Conservation (phyloP, 2,797 vertebrate species). For the Schizopygopsis pylzovi region DNA sequence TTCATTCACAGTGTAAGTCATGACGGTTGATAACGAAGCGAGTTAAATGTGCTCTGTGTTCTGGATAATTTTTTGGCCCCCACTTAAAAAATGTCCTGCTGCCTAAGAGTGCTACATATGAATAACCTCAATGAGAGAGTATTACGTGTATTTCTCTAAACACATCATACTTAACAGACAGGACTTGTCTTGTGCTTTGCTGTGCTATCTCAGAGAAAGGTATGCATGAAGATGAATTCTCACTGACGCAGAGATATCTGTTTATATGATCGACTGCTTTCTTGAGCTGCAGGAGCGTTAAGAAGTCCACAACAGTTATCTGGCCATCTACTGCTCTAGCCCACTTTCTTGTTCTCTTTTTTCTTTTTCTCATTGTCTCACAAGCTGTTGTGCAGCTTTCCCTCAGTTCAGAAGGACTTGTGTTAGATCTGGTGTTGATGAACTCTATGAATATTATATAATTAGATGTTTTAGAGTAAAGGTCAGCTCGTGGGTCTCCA, state of each 20-base stretch:
- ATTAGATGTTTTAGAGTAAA: background rate
- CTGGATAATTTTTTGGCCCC: background rate
- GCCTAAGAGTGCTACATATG: background rate
- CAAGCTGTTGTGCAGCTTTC: background rate
- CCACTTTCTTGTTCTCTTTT: background rate
- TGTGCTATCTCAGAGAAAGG: slow-evolving; percentile 49
- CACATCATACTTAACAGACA: slow-evolving; percentile 39
- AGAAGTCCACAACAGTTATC: slow-evolving; percentile 41
- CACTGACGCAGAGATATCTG: slow-evolving; percentile 60
- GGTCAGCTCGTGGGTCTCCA: background rate
- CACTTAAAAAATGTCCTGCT: background rate
- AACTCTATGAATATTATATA: background rate
- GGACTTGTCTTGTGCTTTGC: slow-evolving; percentile 52
- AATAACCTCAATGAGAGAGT: background rate
- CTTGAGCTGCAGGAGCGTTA: slow-evolving; percentile 48
- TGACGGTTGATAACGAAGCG: background rate
- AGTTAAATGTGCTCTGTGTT: background rate
- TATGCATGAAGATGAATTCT: slow-evolving; percentile 52
- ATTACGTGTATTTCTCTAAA: slow-evolving; percentile 22
- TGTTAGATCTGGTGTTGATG: background rate
- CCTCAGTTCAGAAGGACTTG: background rate
- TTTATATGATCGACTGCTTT: slow-evolving; percentile 64
- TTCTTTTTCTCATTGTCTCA: background rate
- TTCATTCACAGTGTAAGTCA: background rate
- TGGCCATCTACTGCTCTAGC: background rate